Evolutionary conservation across 2,888 invertebrate species (phyloP).

Genomic region (Xestia xanthographa): DNA sequence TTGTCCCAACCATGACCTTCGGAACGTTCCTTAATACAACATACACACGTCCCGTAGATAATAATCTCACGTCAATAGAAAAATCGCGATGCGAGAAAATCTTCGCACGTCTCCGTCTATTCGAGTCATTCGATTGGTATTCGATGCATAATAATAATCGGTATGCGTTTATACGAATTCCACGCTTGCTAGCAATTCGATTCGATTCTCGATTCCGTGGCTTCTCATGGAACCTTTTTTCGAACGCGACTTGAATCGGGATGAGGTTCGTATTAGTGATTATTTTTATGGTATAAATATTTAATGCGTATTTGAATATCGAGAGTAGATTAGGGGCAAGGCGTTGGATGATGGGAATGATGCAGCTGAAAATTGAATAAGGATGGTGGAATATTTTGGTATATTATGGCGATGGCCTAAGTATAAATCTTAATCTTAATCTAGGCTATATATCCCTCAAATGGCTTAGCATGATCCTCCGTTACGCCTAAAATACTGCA

Average conservation of each 20-base stretch:
- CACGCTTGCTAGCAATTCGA: constrained; percentile 72
- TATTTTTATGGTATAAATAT: constrained; percentile 62
- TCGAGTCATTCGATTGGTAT: constrained; percentile 74
- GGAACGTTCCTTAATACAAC: constrained; percentile 40
- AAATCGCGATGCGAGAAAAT: constrained; percentile 70
- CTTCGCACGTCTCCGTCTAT: constrained; percentile 73
- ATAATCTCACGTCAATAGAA: constrained; percentile 66
- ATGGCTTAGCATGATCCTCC: no score
- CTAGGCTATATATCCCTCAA: no score
- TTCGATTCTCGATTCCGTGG: constrained; percentile 72
- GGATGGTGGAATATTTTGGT: not conserved
- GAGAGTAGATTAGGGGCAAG: constrained; percentile 15
- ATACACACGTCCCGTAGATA: constrained; percentile 54
- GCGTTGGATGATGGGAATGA: not conserved
- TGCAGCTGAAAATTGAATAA: not conserved
- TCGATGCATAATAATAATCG: constrained; percentile 83
- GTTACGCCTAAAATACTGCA: no score
- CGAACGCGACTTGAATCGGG: constrained; percentile 77
- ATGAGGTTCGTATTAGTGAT: constrained; percentile 66
- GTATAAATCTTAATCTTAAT: no score
- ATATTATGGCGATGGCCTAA: not conserved
- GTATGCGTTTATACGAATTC: constrained; percentile 84
- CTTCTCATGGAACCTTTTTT: constrained; percentile 78
- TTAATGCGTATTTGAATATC: constrained; percentile 61
- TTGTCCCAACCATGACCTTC: constrained; percentile 14